Conservation (phyloP, 30 jellyfish, hydroid and myxozoan genomes). For the Hydractinia echinata region DNA sequence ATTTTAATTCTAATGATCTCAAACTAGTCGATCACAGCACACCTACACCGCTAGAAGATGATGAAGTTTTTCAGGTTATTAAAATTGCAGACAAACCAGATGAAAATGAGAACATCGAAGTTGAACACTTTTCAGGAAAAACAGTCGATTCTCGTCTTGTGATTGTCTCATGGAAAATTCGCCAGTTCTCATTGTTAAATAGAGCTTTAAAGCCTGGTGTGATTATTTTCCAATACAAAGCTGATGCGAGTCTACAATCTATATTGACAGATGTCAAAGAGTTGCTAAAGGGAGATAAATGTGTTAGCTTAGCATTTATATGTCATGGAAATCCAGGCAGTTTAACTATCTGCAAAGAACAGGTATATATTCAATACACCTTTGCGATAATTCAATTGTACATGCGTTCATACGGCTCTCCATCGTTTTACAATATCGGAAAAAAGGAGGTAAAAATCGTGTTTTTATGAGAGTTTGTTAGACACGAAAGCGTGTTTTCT, state of each 20-base stretch:
- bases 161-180: conserved; percentile 67
- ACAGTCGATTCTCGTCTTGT: conserved; percentile 31
- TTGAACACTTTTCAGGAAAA: not conserved
- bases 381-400: no score
- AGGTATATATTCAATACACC: no score
- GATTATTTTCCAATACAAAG: conserved; percentile 44
- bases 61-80: not conserved
- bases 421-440: no score
- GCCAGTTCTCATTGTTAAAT: conserved; percentile 59
- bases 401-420: no score
- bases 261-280: conserved; percentile 40
- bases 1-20: not conserved
- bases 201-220: conserved; percentile 60
- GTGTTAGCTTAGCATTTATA: conserved; percentile 41
- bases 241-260: conserved; percentile 53
- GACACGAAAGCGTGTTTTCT: no score
- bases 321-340: conserved; percentile 81
- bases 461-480: no score
- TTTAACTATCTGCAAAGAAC: conserved; percentile 49
- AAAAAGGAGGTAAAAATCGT: no score
- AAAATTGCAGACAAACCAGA: not conserved
- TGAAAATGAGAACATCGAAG: not conserved
- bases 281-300: conserved; percentile 55
- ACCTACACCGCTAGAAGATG: not conserved
- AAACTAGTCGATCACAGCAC: not conserved